These are phyloP conservation scores for Gallirallus australis DNA, from an alignment of 2,797 vertebrate species.

Conservation along the genomic window DNA sequence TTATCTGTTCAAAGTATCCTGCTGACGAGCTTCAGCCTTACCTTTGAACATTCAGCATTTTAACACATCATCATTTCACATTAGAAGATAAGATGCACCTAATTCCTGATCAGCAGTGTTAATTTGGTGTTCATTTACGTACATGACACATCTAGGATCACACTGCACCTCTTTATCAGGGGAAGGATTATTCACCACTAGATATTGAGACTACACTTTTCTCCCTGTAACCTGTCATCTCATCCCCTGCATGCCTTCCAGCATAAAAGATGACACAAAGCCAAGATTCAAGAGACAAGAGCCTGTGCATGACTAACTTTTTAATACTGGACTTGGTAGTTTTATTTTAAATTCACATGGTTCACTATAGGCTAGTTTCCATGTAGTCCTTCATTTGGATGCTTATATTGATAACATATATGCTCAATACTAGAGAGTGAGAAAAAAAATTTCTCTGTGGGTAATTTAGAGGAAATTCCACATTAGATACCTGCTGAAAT, in stretches of 20 bases:
- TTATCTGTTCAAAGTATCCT: neutral
- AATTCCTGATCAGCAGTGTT: neutral
- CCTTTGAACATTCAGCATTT: neutral
- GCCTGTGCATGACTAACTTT: neutral
- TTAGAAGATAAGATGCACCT: neutral
- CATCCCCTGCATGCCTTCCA: neutral
- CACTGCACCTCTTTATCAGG: neutral
- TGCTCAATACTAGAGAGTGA: neutral
- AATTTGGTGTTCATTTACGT: neutral
- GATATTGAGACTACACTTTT: neutral
- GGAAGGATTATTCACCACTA: neutral
- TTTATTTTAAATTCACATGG: neutral
- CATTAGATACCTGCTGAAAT: neutral
- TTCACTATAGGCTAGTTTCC: neutral
- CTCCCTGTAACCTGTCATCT: neutral
- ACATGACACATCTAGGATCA: neutral
- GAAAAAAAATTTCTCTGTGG: neutral
- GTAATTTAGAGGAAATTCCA: neutral
- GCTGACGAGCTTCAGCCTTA: neutral
- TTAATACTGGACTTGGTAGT: neutral
- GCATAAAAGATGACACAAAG: neutral
- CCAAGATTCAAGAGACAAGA: neutral
- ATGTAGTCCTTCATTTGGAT: neutral
- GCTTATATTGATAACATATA: neutral
- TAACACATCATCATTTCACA: neutral